Percentiles rank a stretch among this genome's conserved stretches.
Conservation (phyloP, 2,888 invertebrate genomes). For the Hydrotaea cyrtoneurina region DNA sequence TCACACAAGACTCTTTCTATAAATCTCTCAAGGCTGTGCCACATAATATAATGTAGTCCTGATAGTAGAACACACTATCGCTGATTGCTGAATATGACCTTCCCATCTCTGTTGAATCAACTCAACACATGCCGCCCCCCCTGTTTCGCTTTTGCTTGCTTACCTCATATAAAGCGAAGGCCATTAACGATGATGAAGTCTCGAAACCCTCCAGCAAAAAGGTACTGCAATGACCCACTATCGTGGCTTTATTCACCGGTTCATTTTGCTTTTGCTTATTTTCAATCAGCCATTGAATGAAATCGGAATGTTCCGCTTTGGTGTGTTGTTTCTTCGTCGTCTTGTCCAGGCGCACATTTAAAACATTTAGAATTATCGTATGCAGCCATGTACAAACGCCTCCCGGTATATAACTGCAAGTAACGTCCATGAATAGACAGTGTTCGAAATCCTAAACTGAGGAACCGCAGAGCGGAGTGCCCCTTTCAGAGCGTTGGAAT, state of each 20-base stretch:
- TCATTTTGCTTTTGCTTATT: slow-evolving; percentile 69
- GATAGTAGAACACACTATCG: no score
- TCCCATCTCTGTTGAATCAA: background rate
- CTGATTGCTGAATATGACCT: no score
- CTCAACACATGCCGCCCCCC: no score
- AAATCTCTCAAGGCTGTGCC: no score
- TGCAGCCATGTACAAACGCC: slow-evolving; percentile 71
- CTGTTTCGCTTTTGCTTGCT: background rate
- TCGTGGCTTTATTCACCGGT: slow-evolving; percentile 64
- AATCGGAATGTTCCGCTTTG: slow-evolving; percentile 59
- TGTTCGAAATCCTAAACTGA: no score
- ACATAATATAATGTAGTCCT: no score
- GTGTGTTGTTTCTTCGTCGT: background rate
- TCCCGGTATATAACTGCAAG: slow-evolving; percentile 72
- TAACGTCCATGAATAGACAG: no score
- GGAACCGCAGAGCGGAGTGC: no score
- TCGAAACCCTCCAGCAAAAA: slow-evolving; percentile 76
- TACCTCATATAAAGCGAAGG: slow-evolving; percentile 74
- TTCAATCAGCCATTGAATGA: slow-evolving; percentile 72
- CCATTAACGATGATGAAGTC: slow-evolving; percentile 74
- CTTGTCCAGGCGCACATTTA: slow-evolving; percentile 59
- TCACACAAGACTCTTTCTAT: no score
- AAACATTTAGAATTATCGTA: slow-evolving; percentile 66
- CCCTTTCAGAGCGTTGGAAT: no score
- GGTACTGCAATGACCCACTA: slow-evolving; percentile 74